Evolutionary conservation across 2,888 invertebrate genomes (phyloP), one percentile per base, ranked within the genome.

Genomic region (Drosophila anomalata): DNA sequence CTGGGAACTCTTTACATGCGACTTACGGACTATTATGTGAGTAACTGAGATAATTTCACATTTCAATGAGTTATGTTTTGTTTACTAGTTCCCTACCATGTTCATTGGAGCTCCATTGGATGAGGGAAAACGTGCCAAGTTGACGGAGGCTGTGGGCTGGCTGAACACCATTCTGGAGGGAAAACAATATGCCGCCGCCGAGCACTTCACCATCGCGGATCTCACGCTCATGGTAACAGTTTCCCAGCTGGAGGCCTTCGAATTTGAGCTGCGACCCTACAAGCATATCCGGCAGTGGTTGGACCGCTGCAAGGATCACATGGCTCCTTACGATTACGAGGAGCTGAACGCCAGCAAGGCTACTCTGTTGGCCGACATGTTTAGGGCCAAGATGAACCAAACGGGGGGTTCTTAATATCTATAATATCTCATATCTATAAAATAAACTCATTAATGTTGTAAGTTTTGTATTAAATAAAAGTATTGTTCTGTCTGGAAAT

Each of bases 301-400:
- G 73, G 93, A 94, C 54, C 93, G 94, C 70, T 94, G 94, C 75
- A 95, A 95, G 90, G 93, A 93, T 17, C 93, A 93, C 17, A 90
- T 96, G 87, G 93, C 93, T 47, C 94, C 94, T 2, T 94, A 93
- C 75, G 96, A 95, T 0, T 96, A 95, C 85, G 93, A 94, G 82
- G 92, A 95, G 74, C 93, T 95, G 29, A 94, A 95, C 77, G 93
- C 92, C 75, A 91, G 91, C 11, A 95, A 94, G 8, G 94, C 94
- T 14, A 90, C 93, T 33, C 92, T 93, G 1, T 79, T 95, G 52
- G 94, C 93, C 3, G 92, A 92, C 22, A 91, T 93, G 79, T 89
- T 94, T 65, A 94, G 93, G 79, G 93, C 93, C 62, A 92, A 92
- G 86, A 65, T 79, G 65, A 82, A 75, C 33, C 83, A 67, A 12